Evolutionary conservation across 2,113 vertebrate species (phyloP).

Genomic region (Hemiprocne comata): DNA sequence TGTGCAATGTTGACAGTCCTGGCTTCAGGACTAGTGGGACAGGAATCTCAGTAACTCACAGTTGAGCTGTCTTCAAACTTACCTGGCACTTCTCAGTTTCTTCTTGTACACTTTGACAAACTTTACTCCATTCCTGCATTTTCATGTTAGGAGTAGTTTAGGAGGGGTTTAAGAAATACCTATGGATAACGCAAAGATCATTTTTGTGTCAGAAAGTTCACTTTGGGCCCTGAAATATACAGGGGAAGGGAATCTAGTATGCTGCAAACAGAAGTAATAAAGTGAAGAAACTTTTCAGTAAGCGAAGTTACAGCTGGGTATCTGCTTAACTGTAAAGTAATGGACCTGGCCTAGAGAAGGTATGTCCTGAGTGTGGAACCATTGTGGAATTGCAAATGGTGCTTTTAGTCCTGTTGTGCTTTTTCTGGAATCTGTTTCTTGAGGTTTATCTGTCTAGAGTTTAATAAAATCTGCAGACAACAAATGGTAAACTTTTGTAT

Average conservation of each 20-base stretch:
- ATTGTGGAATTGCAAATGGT: not conserved
- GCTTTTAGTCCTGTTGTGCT: not conserved
- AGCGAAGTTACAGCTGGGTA: not conserved
- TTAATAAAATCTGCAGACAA: constrained; percentile 33
- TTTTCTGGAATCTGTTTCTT: constrained; percentile 20
- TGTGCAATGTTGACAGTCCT: not conserved
- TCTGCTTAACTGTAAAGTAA: not conserved
- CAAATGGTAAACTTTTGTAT: not conserved
- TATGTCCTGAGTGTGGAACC: not conserved
- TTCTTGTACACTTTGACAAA: not conserved
- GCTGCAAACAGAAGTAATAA: not conserved
- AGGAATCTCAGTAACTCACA: not conserved
- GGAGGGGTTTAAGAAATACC: not conserved
- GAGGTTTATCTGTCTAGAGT: not conserved
- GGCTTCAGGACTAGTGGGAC: not conserved
- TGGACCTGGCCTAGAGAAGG: not conserved
- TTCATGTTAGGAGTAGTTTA: not conserved
- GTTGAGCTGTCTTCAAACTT: not conserved
- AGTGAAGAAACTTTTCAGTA: not conserved
- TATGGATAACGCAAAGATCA: not conserved
- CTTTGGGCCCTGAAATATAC: not conserved
- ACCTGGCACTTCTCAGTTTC: not conserved
- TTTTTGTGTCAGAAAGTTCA: not conserved
- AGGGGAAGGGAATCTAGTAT: not conserved
- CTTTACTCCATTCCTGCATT: not conserved